A percentile compares a stretch with the other conserved stretches of the same genome.
phyloP scores from a whole-genome alignment of 2,888 invertebrate species.

The Pyrocoelia pectoralis region DNA sequence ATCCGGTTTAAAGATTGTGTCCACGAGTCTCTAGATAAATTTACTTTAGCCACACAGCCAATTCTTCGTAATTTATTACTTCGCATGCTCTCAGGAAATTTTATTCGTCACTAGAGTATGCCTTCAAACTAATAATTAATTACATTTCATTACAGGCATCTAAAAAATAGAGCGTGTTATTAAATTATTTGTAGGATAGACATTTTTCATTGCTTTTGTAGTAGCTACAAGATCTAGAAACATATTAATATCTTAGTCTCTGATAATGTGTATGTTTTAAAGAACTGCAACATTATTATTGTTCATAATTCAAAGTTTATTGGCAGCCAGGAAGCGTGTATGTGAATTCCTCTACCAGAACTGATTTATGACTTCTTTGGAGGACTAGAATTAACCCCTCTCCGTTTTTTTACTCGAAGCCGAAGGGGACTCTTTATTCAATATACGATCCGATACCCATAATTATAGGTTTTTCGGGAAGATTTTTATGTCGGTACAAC shows the following conservation, averaged over 20 bases:
- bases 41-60: constrained; percentile 21
- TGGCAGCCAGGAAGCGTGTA: constrained; percentile 38
- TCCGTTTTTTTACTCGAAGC: constrained; percentile 17
- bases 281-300: constrained; percentile 28
- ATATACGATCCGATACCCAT: constrained; percentile 43
- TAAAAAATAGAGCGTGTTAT: constrained; percentile 11
- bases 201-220: neutral
- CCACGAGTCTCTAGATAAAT: constrained; percentile 28
- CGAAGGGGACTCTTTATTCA: constrained; percentile 39
- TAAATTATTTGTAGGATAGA: neutral
- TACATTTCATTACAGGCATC: constrained; percentile 3
- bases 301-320: constrained; percentile 38
- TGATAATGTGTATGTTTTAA: constrained; percentile 16
- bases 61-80: constrained; percentile 24
- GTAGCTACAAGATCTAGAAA: constrained; percentile 10
- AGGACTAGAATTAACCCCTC: constrained; percentile 44
- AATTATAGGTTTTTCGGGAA: constrained; percentile 37
- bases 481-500: constrained; percentile 27
- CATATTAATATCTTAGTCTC: constrained; percentile 1
- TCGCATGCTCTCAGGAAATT: constrained; percentile 11
- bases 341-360: constrained; percentile 38
- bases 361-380: constrained; percentile 41
- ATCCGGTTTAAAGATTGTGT: constrained; percentile 30
- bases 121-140: constrained; percentile 11
- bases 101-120: constrained; percentile 10